A percentile compares a stretch with the other conserved stretches of the same genome.
Conservation (phyloP, 1,140 invertebrate genomes). For the Drosophila burlai region DNA sequence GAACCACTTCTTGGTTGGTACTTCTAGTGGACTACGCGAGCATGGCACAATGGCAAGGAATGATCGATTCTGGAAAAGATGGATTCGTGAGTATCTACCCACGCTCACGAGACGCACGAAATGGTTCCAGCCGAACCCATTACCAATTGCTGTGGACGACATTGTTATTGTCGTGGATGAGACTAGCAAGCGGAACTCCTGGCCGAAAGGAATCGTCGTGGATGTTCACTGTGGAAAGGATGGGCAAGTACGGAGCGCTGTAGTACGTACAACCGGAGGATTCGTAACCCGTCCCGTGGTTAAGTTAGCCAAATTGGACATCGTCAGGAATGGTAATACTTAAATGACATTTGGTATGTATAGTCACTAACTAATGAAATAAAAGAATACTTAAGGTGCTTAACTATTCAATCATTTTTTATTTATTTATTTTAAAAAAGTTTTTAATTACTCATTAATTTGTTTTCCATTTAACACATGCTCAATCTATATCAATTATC, state of each 20-base stretch:
- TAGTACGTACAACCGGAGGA: too few relatives aligned
- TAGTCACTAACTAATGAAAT: background rate
- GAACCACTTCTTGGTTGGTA: background rate
- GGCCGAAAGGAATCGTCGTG: background rate
- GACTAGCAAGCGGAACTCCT: background rate
- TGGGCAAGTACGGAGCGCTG: background rate
- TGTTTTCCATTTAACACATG: constrained; percentile 57
- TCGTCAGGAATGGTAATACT: too few relatives aligned
- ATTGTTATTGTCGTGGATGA: too few relatives aligned
- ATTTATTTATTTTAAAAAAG: constrained; percentile 36
- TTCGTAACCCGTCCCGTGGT: too few relatives aligned
- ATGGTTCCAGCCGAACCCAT: background rate
- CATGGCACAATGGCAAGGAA: too few relatives aligned
- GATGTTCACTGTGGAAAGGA: background rate
- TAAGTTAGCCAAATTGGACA: too few relatives aligned
- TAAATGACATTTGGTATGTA: too few relatives aligned
- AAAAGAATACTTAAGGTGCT: constrained; percentile 50
- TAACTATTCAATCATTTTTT: constrained; percentile 69
- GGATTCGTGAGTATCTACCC: background rate
- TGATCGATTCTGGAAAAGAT: background rate
- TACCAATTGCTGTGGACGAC: background rate
- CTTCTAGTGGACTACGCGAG: too few relatives aligned
- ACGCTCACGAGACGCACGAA: background rate
- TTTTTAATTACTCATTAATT: constrained; percentile 65
- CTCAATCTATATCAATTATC: constrained; percentile 75